Evolutionary conservation across 2,113 vertebrate genomes (phyloP).

Genomic region (Porphyrio hochstetteri): DNA sequence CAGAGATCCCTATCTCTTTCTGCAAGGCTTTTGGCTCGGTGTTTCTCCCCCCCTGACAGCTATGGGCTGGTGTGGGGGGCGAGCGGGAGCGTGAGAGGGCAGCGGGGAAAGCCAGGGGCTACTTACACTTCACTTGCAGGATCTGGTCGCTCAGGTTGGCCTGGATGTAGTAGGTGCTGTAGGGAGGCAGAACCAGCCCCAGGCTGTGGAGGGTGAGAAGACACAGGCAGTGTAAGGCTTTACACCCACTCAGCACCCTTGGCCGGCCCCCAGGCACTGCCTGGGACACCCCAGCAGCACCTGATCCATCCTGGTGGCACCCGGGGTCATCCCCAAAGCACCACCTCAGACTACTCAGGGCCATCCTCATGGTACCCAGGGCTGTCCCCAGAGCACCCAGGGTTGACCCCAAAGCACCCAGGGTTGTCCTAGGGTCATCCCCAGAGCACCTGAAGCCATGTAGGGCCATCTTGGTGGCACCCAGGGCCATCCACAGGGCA

Average conservation of each 20-base stretch:
- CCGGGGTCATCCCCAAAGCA: background rate
- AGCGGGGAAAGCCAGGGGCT: slow-evolving; percentile 67
- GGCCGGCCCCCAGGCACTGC: background rate
- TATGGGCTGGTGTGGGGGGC: background rate
- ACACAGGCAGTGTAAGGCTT: background rate
- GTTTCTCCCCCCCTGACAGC: slow-evolving; percentile 6
- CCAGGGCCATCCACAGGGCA: background rate
- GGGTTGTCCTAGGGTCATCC: too few relatives aligned
- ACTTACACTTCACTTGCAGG: slow-evolving; percentile 99
- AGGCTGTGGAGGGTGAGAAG: slow-evolving; percentile 79
- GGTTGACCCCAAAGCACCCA: background rate
- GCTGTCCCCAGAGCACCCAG: background rate
- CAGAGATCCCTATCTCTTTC: background rate
- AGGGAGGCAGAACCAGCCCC: slow-evolving; percentile 93
- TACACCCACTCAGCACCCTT: background rate
- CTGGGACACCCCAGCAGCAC: background rate
- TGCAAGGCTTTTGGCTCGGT: background rate
- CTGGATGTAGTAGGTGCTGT: slow-evolving; percentile 97
- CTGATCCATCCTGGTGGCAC: background rate
- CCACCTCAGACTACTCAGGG: background rate
- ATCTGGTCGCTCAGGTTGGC: slow-evolving; percentile 99
- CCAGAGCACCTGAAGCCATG: too few relatives aligned
- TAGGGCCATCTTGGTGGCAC: background rate
- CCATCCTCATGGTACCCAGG: background rate
- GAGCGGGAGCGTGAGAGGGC: slow-evolving; percentile 57